These are phyloP conservation scores for Passer montanus DNA, from an alignment of 2,113 vertebrate species.

Conservation along the genomic window DNA sequence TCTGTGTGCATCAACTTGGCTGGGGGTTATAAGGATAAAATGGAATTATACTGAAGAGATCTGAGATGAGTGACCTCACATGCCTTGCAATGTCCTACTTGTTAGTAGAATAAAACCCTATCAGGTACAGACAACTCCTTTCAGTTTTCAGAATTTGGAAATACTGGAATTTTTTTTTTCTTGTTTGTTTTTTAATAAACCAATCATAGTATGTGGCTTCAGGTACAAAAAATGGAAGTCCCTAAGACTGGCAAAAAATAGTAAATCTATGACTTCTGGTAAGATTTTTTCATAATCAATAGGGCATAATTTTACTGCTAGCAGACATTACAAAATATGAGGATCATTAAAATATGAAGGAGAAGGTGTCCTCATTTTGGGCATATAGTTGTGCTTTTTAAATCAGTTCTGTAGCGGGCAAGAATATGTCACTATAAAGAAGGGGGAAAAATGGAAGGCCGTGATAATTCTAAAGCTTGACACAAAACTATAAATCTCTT, in stretches of 20 bases:
- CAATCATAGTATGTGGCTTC: neutral
- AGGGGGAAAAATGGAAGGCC: neutral
- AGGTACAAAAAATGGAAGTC: neutral
- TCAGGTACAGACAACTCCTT: neutral
- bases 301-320: neutral
- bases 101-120: neutral
- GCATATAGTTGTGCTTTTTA: neutral
- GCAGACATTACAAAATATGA: neutral
- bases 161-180: neutral
- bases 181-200: neutral
- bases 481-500: slow-evolving; percentile 58
- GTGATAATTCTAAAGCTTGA: slow-evolving; percentile 37
- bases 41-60: neutral
- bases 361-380: neutral
- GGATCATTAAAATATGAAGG: neutral
- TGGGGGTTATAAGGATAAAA: neutral
- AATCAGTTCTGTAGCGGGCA: neutral
- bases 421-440: neutral
- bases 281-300: neutral
- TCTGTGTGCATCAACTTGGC: neutral
- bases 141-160: neutral
- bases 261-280: neutral
- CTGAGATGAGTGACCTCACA: neutral
- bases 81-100: neutral
- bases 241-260: neutral